Evolutionary conservation across 2,113 vertebrate species (phyloP), one percentile per base, ranked within the genome.

Genomic region (Pelvicachromis taeniatus): DNA sequence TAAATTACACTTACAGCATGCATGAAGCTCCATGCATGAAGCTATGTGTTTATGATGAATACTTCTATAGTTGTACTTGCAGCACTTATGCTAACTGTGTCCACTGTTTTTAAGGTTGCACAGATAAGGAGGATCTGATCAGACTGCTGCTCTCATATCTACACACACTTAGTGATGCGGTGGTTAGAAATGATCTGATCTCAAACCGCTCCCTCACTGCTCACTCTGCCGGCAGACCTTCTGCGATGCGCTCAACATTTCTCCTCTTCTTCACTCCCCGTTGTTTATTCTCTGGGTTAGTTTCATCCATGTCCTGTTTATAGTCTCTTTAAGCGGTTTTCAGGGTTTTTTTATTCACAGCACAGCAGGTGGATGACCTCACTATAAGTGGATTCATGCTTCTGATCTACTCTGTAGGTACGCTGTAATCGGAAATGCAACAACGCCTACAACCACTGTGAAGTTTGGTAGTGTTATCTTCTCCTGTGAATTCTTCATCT

Each of bases 281-380:
- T 2, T 68, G 38, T 68, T 42, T 68, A 23, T 42, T 23, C 38
- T 23, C 63, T 16, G n/a, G 21, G 7, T 40, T 42, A 42, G 35
- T 68, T 68, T 42, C n/a, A 16, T 12, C 38, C 38, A 23, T 23
- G 35, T 68, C 63, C 63, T 68, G 38, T 42, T 68, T 42, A 21
- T 42, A 0, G 4, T 68, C 7, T 68, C 61, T 2, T 68, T 68
- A 16, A 14, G n/a, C 7, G 4, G n/a, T 68, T 42, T 53, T 42
- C 40, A 13, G n/a, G 10, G 0, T 1, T 17, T 10, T n/a, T 61
- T 38, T 9, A 61, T 73, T 73, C 0, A 3, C 23, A 31, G 68
- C 16, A 48, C 23, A 17, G 68, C 14, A 48, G 42, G 29, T 50
- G 68, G 23, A 17, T 29, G 40, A 17, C 9, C 65, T 73, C 42